Evolutionary conservation across 2,797 vertebrate species (phyloP), one percentile per base, ranked within the genome.

Genomic region (Molossus molossus): DNA sequence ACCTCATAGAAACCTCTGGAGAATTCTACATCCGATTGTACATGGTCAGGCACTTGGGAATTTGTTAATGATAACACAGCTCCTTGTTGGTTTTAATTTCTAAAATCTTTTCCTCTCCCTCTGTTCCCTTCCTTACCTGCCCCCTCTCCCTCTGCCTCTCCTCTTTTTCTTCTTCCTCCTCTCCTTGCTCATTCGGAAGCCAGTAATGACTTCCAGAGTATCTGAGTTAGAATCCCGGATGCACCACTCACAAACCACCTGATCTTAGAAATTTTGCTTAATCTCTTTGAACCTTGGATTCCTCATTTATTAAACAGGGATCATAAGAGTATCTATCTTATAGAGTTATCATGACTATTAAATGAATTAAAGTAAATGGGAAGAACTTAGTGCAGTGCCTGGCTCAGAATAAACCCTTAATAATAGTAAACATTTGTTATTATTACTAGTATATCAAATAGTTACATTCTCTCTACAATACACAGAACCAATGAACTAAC

Each of bases 371-470:
- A 45, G 48, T 20, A 70, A 15, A 60, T 50, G 40, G 27, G 20
- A 86, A 75, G 29, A 64, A 77, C 64, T 65, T 85, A 58, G 60
- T 50, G 13, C 6, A 48, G 9, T n/a, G 2, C 27, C 21, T 70
- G 40, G 40, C 21, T 94, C 29, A 58, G 60, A 62, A 62, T 80
- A 75, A 94, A 65, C 11, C 13, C 55, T 79, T 72, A 70, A 17
- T 45, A 88, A 65, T 80, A 58, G 64, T 69, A 37, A 67, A 50
- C 1, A 67, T 60, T 70, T 67, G 27, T 53, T 72, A 55, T 87
- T 84, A 73, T 69, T 65, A 64, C 23, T n/a, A 92, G 17, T 48
- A 29, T 85, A 77, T 65, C 67, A 91, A 88, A 72, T 17, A 95
- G 81, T 73, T 53, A 45, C 13, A 20, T 37, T 77, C 29, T 83